Evolutionary conservation across 2,888 invertebrate genomes (phyloP).

Genomic region (Lasioglossum marginatum): DNA sequence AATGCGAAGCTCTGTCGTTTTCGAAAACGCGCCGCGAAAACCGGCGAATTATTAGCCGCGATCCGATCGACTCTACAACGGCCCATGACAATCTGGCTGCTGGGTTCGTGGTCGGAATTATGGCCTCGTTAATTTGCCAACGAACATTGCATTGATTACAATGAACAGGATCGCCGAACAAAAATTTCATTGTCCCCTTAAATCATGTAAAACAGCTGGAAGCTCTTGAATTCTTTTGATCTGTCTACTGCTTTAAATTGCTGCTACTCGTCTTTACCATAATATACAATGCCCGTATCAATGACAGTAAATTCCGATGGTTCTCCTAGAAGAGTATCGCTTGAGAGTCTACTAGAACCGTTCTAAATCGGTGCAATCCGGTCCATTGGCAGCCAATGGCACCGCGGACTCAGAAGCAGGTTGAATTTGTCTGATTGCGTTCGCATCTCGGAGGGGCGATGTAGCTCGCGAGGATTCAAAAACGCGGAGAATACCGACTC

Average conservation of each 20-base stretch:
- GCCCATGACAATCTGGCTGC: background rate
- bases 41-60: constrained; percentile 44
- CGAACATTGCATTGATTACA: background rate
- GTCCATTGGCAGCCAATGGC: background rate
- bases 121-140: background rate
- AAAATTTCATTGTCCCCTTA: too few relatives aligned
- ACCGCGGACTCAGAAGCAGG: background rate
- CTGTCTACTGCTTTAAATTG: background rate
- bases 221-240: too few relatives aligned
- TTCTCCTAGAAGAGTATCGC: too few relatives aligned
- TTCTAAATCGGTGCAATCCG: background rate
- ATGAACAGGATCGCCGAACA: too few relatives aligned
- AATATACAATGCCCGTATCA: background rate
- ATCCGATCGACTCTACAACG: background rate
- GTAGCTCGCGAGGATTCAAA: constrained; percentile 37
- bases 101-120: background rate
- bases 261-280: too few relatives aligned
- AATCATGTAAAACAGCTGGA: too few relatives aligned
- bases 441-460: background rate
- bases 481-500: constrained; percentile 54
- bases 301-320: background rate
- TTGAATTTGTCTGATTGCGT: constrained; percentile 1
- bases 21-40: constrained; percentile 52
- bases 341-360: too few relatives aligned
- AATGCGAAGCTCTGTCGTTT: constrained; percentile 58